Evolutionary conservation across 2,113 vertebrate genomes (phyloP).

Genomic region (Strigops habroptila): DNA sequence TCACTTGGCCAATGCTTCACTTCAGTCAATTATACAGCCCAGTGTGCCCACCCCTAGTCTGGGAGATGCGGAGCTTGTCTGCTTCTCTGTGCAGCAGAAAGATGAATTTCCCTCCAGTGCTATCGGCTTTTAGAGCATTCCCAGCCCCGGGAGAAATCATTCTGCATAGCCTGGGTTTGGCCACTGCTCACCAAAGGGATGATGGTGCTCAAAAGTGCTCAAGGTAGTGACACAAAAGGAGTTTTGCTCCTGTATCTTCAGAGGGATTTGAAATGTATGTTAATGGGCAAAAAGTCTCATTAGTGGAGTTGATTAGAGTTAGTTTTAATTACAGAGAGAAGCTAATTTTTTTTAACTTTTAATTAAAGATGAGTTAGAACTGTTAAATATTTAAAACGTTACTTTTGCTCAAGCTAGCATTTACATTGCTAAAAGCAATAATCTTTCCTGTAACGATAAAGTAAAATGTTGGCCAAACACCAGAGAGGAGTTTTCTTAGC

Average conservation of each 20-base stretch:
- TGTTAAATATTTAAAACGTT: not conserved
- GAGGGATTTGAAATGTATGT: not conserved
- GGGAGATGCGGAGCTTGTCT: fast-evolving
- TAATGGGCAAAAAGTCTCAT: not conserved
- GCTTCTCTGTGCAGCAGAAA: not conserved
- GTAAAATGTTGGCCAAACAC: not conserved
- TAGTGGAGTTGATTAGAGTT: not conserved
- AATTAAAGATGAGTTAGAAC: not conserved
- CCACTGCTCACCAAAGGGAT: fast-evolving
- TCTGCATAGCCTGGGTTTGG: not conserved
- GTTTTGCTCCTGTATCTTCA: not conserved
- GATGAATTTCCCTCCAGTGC: not conserved
- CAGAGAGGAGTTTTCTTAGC: not conserved
- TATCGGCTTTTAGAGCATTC: not conserved
- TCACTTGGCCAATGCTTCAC: fast-evolving
- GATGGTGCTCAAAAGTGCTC: fast-evolving
- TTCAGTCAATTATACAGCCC: not conserved
- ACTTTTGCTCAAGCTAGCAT: not conserved
- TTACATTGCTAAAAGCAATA: not conserved
- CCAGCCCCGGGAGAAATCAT: not conserved
- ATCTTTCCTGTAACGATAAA: not conserved
- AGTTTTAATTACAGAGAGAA: not conserved
- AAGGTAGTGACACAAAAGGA: not conserved
- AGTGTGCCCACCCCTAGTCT: fast-evolving
- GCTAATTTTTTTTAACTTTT: not conserved